These are phyloP conservation scores for Amazona vittata DNA, from an alignment of 2,113 vertebrate species.

Conservation along the genomic window DNA sequence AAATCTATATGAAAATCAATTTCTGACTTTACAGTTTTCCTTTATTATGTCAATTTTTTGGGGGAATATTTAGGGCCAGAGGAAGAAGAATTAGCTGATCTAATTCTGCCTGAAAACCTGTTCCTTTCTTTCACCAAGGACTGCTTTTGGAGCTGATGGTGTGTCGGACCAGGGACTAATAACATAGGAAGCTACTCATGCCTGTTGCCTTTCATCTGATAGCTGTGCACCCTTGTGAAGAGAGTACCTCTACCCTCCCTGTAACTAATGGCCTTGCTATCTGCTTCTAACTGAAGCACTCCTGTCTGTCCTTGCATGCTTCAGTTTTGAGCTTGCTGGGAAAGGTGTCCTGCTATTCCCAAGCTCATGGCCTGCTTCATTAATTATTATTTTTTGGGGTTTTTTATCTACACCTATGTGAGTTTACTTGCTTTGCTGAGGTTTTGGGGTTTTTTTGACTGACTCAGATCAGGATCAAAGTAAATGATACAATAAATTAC, in stretches of 20 bases:
- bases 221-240: background rate
- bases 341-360: background rate
- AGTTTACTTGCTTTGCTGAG: background rate
- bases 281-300: background rate
- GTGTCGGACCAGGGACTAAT: background rate
- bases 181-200: background rate
- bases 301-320: rapidly evolving
- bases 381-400: background rate
- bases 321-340: background rate
- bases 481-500: background rate
- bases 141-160: background rate
- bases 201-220: background rate
- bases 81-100: background rate
- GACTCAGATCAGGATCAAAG: background rate
- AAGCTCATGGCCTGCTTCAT: background rate
- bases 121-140: background rate
- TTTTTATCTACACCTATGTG: background rate
- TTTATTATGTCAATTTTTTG: background rate
- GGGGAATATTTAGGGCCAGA: background rate
- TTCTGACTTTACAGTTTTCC: background rate
- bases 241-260: background rate
- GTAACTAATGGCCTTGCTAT: background rate
- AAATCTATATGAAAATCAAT: constrained; percentile 33
- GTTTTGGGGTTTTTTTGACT: background rate
- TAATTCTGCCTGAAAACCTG: background rate